Evolutionary conservation across 2,113 vertebrate species (phyloP).

Genomic region (Alouatta palliata): DNA sequence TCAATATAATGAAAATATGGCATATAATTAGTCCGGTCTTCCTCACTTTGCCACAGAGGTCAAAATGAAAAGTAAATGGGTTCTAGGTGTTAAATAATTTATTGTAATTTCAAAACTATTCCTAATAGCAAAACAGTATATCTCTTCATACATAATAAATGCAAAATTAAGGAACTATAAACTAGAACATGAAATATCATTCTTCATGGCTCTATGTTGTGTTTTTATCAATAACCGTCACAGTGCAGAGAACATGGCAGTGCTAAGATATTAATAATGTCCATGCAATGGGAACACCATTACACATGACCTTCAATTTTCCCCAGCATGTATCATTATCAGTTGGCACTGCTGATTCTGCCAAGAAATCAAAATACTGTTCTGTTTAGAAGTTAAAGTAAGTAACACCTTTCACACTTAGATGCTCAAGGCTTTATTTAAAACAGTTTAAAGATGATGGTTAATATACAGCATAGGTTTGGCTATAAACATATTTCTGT

Average conservation of each 20-base stretch:
- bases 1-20: conserved; percentile 71
- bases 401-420: not conserved
- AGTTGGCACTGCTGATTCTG: not conserved
- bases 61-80: not conserved
- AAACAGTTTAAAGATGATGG: not conserved
- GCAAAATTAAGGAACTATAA: not conserved
- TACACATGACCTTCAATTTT: not conserved
- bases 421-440: not conserved
- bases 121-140: not conserved
- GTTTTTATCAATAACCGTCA: not conserved
- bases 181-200: not conserved
- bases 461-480: not conserved
- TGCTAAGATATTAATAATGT: not conserved
- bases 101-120: not conserved
- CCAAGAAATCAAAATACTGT: not conserved
- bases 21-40: not conserved
- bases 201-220: fast-evolving
- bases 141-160: not conserved
- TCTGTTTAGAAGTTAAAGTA: conserved; percentile 22
- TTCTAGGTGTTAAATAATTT: not conserved
- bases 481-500: not conserved
- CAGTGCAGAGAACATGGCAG: not conserved
- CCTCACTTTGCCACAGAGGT: not conserved
- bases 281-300: not conserved
- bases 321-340: not conserved